A percentile compares a stretch with the other conserved stretches of the same genome.
Conservation (phyloP, 2,888 invertebrate genomes). For the Thelaira solivaga region DNA sequence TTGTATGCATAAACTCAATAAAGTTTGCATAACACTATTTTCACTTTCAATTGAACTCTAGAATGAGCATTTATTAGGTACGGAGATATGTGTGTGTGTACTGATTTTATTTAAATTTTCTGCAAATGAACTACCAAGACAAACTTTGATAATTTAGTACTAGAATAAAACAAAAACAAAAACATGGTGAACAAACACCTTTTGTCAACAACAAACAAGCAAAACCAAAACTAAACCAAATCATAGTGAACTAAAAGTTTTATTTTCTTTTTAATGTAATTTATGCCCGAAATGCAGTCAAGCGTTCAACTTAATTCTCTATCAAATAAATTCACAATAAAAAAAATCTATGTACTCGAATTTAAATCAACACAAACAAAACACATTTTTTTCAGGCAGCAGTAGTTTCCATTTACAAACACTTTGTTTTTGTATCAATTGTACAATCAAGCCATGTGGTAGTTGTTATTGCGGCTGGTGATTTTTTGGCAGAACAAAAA, state of each 20-base stretch:
- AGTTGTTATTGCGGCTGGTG: not conserved
- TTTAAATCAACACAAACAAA: slow-evolving; percentile 2
- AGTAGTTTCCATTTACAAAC: slow-evolving; percentile 7
- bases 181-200: slow-evolving; percentile 22
- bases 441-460: slow-evolving; percentile 26
- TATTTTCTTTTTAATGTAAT: slow-evolving; percentile 31
- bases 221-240: slow-evolving; percentile 18
- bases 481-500: slow-evolving; percentile 13
- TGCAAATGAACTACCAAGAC: slow-evolving; percentile 5
- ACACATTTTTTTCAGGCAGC: not conserved
- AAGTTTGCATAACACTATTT: slow-evolving; percentile 13
- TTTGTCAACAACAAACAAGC: slow-evolving; percentile 29
- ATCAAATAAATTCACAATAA: not conserved
- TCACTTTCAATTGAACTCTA: slow-evolving; percentile 20
- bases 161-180: slow-evolving; percentile 11
- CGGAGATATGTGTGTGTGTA: no score
- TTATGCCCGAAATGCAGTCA: slow-evolving; percentile 50
- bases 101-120: not conserved
- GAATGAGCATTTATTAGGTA: no score
- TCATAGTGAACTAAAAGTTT: slow-evolving; percentile 4
- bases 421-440: not conserved
- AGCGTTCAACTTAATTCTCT: slow-evolving; percentile 48
- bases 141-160: slow-evolving; percentile 40
- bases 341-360: slow-evolving; percentile 1
- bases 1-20: not conserved